Base-by-base conservation (phyloP, 2,797 vertebrate species). In the Podarcis siculus region DNA sequence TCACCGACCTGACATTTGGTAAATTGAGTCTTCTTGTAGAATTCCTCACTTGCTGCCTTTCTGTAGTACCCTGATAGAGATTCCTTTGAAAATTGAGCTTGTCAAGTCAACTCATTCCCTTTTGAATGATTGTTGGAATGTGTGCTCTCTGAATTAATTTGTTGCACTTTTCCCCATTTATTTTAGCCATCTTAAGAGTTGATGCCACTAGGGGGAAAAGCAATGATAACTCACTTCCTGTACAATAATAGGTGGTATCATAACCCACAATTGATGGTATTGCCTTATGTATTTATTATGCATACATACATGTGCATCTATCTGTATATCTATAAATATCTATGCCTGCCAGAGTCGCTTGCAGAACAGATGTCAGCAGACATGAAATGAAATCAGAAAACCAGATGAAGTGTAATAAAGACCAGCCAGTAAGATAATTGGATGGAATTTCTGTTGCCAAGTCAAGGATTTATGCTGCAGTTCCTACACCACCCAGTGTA, bases 11-110 rank as follows among this genome's bases (percentile, higher is more conserved):
- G 93, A 94, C 92, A 90, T 87, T 77, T 93, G 76, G 93, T 89
- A 95, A 95, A 95, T 95, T 93, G 90, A 92, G 88, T 93, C 83
- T 90, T 92, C 88, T 39, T 80, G 92, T 90, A 94, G 86, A 82
- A 93, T 95, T 93, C 93, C 89, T 92, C 83, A 92, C 92, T 89
- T 82, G 87, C 94, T 95, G 92, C 93, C 93, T 94, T 88, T 91
- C 91, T 86, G 79, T 55, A 55, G 49, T 25, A 76, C 83, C 69
- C 87, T 78, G 73, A 91, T 92, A 94, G 92, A 95, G 86, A 95
- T 80, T 94, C 92, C 88, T 92, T 93, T 93, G 89, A 94, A 93
- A 95, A 95, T 87, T 93, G 93, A 93, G 92, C 91, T 91, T 94
- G 91, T 93, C 92, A 93, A 95, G 90, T 85, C 87, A 91, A 90